phyloP scores from a whole-genome alignment of 1,140 invertebrate genomes.

The Ditylenchus dipsaci region DNA sequence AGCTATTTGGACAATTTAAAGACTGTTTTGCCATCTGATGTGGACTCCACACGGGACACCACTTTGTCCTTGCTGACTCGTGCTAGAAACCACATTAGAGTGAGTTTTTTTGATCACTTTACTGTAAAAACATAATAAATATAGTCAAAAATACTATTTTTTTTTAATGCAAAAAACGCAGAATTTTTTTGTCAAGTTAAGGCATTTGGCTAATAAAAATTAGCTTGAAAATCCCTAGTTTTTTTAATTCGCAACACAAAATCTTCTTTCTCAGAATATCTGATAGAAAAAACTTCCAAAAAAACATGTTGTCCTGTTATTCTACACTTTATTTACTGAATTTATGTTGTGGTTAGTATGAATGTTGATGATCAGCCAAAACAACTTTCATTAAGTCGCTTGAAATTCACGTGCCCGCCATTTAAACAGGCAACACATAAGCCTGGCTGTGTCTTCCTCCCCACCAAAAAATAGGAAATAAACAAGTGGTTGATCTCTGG shows the following conservation, averaged over 20 bases:
- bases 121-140: not conserved
- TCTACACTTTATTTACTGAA: too few species aligned
- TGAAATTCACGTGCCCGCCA: not conserved
- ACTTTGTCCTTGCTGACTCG: slow-evolving; percentile 53
- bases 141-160: too few species aligned
- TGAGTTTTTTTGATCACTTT: slow-evolving; percentile 31
- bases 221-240: too few species aligned
- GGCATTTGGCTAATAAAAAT: too few species aligned
- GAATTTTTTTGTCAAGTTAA: too few species aligned
- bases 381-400: not conserved
- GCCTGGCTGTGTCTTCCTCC: not conserved
- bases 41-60: slow-evolving; percentile 48
- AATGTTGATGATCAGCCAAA: too few species aligned
- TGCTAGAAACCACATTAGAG: slow-evolving; percentile 52
- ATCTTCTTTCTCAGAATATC: too few species aligned
- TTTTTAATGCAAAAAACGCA: too few species aligned
- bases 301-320: too few species aligned
- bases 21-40: slow-evolving; percentile 47
- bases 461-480: not conserved
- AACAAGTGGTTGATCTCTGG: not conserved
- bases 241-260: too few species aligned
- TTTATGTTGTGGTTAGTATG: too few species aligned
- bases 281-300: too few species aligned
- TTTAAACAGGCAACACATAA: not conserved
- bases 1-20: slow-evolving; percentile 50